These are phyloP conservation scores for Chaetodon trifasciatus DNA, from an alignment of 2,797 vertebrate genomes.

Conservation along the genomic window DNA sequence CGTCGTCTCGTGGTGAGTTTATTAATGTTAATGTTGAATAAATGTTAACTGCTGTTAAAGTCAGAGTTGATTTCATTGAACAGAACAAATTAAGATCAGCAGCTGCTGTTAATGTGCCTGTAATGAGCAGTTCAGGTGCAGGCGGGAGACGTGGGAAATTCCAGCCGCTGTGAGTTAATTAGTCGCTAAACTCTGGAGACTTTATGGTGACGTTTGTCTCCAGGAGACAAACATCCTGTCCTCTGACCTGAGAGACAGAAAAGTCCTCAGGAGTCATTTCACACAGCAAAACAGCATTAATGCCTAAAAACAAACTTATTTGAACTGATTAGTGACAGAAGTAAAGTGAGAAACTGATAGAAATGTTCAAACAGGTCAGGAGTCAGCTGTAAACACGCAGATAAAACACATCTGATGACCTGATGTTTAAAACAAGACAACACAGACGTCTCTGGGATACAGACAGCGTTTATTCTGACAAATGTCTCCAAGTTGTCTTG, in stretches of 20 bases:
- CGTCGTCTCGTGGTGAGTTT: too few relatives aligned
- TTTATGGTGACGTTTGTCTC: background rate
- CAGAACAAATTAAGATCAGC: conserved; percentile 23
- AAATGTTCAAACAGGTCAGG: too few relatives aligned
- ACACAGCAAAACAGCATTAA: too few relatives aligned
- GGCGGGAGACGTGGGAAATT: background rate
- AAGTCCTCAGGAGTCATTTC: too few relatives aligned
- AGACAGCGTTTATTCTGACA: conserved; percentile 61
- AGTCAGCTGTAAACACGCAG: too few relatives aligned
- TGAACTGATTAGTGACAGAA: too few relatives aligned
- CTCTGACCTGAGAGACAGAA: background rate
- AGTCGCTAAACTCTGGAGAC: background rate
- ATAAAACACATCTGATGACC: too few relatives aligned
- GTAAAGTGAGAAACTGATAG: too few relatives aligned
- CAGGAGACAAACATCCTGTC: background rate
- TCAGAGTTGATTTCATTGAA: conserved; percentile 46
- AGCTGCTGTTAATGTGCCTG: conserved; percentile 18
- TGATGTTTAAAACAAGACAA: background rate
- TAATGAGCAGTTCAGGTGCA: conserved; percentile 13
- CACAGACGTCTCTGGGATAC: background rate
- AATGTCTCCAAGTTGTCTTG: conserved; percentile 27
- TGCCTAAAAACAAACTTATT: too few relatives aligned
- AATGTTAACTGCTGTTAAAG: background rate
- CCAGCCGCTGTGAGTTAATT: background rate
- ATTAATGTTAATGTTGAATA: conserved; percentile 12